These are phyloP conservation scores for Anabacerthia variegaticeps DNA, from an alignment of 2,797 vertebrate genomes.

Conservation along the genomic window DNA sequence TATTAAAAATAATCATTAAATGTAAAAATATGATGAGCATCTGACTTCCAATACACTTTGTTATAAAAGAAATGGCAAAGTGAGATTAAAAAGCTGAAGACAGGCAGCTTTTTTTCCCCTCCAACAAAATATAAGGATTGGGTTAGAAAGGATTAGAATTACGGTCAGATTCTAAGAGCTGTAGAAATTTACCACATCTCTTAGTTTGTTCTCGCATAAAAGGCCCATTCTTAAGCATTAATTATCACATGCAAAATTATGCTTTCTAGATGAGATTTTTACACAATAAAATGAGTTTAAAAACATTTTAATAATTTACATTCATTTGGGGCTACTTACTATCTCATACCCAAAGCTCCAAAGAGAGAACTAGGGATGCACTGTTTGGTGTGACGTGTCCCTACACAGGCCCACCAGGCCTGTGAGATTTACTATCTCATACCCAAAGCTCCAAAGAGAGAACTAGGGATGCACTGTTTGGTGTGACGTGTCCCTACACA, in stretches of 20 bases:
- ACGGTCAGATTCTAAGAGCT: neutral
- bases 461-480: neutral
- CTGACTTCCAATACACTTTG: neutral
- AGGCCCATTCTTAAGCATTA: neutral
- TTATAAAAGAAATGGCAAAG: neutral
- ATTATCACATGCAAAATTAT: neutral
- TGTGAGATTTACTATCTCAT: too few species aligned
- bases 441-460: neutral
- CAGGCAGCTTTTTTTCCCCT: neutral
- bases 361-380: neutral
- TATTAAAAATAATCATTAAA: neutral
- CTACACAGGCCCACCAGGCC: neutral
- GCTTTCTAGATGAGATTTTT: neutral
- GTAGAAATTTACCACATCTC: neutral
- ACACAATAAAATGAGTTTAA: neutral
- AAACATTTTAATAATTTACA: neutral
- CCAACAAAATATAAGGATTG: neutral
- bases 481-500: accelerated
- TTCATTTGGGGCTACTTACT: neutral
- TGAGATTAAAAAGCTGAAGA: neutral
- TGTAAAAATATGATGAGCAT: neutral
- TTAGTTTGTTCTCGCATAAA: neutral
- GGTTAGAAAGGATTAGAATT: neutral
- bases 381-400: accelerated
- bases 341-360: neutral